phyloP scores from a whole-genome alignment of 2,113 vertebrate species.

The Cisticola juncidis region DNA sequence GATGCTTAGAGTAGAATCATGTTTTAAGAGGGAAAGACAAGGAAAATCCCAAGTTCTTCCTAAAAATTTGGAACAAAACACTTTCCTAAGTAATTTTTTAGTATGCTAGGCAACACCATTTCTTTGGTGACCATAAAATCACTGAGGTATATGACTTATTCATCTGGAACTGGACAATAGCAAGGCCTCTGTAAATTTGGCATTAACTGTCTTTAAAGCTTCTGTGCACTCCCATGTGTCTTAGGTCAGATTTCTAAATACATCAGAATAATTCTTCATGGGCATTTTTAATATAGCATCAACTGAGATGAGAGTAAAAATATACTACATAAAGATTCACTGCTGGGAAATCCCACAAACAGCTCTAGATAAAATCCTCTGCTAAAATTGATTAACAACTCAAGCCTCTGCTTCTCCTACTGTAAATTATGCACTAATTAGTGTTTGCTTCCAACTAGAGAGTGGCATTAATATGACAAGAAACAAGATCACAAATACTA shows the following conservation, averaged over 20 bases:
- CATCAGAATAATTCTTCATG: neutral
- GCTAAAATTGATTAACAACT: neutral
- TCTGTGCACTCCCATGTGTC: neutral
- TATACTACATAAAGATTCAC: neutral
- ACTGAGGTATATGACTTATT: neutral
- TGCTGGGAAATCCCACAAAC: neutral
- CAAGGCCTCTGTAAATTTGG: neutral
- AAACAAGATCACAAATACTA: constrained; percentile 5
- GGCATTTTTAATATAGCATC: neutral
- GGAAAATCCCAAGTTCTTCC: neutral
- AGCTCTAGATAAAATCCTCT: neutral
- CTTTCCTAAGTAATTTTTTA: neutral
- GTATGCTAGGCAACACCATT: neutral
- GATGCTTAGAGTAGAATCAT: neutral
- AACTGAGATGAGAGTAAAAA: neutral
- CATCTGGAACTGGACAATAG: neutral
- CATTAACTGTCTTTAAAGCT: neutral
- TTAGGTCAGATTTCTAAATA: neutral
- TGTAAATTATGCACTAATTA: constrained; percentile 14
- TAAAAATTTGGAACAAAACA: neutral
- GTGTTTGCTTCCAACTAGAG: neutral
- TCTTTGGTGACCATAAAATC: neutral
- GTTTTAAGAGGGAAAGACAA: neutral
- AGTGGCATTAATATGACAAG: neutral
- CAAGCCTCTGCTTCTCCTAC: neutral